Evolutionary conservation across 2,888 invertebrate species (phyloP).

Genomic region (Bibio marci): DNA sequence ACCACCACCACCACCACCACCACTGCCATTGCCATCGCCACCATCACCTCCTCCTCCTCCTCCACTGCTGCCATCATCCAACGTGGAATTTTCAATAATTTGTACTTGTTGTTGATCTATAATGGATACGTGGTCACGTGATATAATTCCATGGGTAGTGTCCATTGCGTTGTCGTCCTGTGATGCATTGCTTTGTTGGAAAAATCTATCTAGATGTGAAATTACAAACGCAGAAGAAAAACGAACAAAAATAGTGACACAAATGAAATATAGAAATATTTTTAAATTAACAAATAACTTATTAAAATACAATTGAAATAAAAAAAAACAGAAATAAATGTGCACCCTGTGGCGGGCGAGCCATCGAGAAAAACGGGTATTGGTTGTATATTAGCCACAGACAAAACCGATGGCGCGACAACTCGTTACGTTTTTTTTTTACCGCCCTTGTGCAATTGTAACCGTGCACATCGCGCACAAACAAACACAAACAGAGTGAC

Average conservation of each 20-base stretch:
- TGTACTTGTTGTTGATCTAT: neutral
- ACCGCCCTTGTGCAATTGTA: too few species aligned
- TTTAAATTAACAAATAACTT: neutral
- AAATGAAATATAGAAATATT: too few species aligned
- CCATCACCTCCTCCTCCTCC: neutral
- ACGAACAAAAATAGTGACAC: too few species aligned
- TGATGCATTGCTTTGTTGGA: slow-evolving; percentile 7
- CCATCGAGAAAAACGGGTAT: too few species aligned
- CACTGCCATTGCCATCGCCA: neutral
- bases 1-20: neutral
- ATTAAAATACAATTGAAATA: neutral
- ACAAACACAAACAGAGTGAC: too few species aligned
- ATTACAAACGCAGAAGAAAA: too few species aligned
- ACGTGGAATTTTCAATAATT: neutral
- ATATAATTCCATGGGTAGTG: slow-evolving; percentile 6
- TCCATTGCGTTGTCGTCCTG: slow-evolving; percentile 4
- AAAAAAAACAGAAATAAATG: neutral
- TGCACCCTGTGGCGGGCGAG: neutral
- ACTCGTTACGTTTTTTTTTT: too few species aligned
- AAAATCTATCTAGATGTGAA: slow-evolving; percentile 8
- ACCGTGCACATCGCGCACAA: too few species aligned
- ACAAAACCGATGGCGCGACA: too few species aligned
- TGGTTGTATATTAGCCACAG: too few species aligned
- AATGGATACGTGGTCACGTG: slow-evolving; percentile 6
- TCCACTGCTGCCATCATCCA: neutral